Percentiles rank a stretch among this genome's conserved stretches.
Conservation (phyloP, 2,888 invertebrate genomes). For the Priocnemis perturbator region DNA sequence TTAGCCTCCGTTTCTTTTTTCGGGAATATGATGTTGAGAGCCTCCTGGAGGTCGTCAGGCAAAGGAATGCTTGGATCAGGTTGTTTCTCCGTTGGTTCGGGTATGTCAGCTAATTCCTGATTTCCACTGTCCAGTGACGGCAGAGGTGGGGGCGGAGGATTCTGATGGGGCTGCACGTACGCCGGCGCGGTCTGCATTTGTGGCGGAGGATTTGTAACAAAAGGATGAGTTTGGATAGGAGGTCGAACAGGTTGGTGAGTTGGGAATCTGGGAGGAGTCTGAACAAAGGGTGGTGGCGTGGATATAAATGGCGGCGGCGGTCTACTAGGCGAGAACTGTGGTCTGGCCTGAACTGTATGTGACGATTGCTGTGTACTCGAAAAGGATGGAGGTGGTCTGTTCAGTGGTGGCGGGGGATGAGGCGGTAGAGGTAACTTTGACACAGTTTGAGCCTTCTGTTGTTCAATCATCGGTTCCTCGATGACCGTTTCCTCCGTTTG, state of each 20-base stretch:
- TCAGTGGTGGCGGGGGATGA: constrained; percentile 54
- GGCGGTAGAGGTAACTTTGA: constrained; percentile 50
- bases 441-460: constrained; percentile 43
- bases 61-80: constrained; percentile 76
- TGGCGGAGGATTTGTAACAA: constrained; percentile 48
- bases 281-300: constrained; percentile 62
- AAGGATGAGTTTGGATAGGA: constrained; percentile 45
- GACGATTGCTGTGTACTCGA: constrained; percentile 39
- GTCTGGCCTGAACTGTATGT: constrained; percentile 39
- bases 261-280: constrained; percentile 48
- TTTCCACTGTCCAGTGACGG: constrained; percentile 35
- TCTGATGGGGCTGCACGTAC: constrained; percentile 47
- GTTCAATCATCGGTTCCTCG: constrained; percentile 63
- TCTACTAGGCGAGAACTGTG: constrained; percentile 61
- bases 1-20: constrained; percentile 73
- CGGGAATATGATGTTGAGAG: constrained; percentile 82
- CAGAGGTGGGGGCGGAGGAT: constrained; percentile 54
- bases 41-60: constrained; percentile 82
- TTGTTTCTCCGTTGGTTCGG: constrained; percentile 74
- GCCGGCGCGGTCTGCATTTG: constrained; percentile 43
- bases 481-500: constrained; percentile 70
- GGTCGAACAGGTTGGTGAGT: constrained; percentile 50
- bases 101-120: constrained; percentile 72
- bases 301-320: constrained; percentile 66
- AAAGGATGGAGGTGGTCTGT: constrained; percentile 59